Evolutionary conservation across 2,797 vertebrate genomes (phyloP).

Genomic region (Girardinus metallicus): DNA sequence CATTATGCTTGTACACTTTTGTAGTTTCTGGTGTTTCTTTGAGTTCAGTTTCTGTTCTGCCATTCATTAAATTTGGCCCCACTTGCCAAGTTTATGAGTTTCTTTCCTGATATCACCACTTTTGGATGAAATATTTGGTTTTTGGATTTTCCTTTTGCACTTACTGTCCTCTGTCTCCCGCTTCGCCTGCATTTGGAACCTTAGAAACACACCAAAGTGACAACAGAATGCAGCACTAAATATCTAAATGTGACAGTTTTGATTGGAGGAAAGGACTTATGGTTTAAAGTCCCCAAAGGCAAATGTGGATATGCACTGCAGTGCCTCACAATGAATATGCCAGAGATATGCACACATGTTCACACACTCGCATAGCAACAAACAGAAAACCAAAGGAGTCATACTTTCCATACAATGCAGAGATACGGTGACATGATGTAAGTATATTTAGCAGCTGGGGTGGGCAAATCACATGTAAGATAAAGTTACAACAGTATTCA

Average conservation of each 20-base stretch:
- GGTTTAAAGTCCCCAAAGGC: neutral
- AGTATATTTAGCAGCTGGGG: conserved; percentile 6
- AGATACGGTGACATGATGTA: neutral
- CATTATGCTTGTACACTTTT: neutral
- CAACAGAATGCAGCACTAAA: neutral
- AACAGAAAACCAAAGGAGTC: neutral
- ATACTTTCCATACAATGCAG: conserved; percentile 2
- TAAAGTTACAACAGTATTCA: conserved; percentile 7
- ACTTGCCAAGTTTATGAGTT: neutral
- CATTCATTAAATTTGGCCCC: neutral
- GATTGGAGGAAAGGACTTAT: neutral
- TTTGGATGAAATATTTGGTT: neutral
- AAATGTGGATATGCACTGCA: neutral
- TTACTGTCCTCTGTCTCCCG: neutral
- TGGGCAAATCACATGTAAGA: neutral
- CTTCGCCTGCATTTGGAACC: neutral
- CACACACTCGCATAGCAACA: conserved; percentile 19
- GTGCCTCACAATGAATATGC: conserved; percentile 19
- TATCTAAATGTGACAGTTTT: neutral
- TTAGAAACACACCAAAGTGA: neutral
- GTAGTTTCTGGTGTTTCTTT: neutral
- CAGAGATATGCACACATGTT: conserved; percentile 21
- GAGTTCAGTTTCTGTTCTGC: neutral
- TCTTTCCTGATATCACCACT: neutral
- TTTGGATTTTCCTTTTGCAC: neutral